Base-by-base conservation (phyloP, 2,113 vertebrate genomes). In the Urocitellus parryii region DNA sequence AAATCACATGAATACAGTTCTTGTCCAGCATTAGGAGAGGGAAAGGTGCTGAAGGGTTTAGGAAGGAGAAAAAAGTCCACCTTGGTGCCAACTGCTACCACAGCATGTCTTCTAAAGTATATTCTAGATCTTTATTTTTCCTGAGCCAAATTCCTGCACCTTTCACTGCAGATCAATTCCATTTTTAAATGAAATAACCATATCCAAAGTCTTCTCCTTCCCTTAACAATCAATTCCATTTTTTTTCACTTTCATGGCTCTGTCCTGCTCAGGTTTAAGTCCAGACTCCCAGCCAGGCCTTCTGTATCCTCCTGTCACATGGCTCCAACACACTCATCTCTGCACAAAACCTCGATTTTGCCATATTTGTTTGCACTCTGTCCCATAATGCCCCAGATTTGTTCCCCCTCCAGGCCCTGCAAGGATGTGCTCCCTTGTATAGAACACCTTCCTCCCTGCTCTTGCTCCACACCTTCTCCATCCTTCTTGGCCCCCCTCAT, bases 111-210 rank as follows among this genome's bases (percentile, higher is more conserved):
- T 70, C 67, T 73, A 29, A 88, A 80, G 25, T 8, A 10, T 27
- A n/a, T 37, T 51, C 74, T 42, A 67, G n/a, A 65, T 45, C 37
- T 72, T 68, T 32, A 7, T 48, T 39, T 53, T 63, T 67, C 65
- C 45, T 53, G 68, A 48, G 22, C 42, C 85, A 88, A 25, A 86
- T 80, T 42, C 45, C 67, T n/a, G 17, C 39, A 4, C 34, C 10
- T 92, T 79, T 76, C n/a, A 68, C n/a, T 58, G 51, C 6, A 12
- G 72, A 72, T n/a, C 42, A 53, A 56, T n/a, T 84, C 73, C 56
- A 37, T 45, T 70, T 88, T 93, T 84, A 85, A 94, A 95, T 42
- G 67, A 96, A 86, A 63, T 7, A 76, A 0, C 16, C 56, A 13
- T 11, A 2, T 68, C 42, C 17, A 45, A 61, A 76, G 56, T 9